phyloP scores from a whole-genome alignment of 2,113 vertebrate species.

The Pipra filicauda region DNA sequence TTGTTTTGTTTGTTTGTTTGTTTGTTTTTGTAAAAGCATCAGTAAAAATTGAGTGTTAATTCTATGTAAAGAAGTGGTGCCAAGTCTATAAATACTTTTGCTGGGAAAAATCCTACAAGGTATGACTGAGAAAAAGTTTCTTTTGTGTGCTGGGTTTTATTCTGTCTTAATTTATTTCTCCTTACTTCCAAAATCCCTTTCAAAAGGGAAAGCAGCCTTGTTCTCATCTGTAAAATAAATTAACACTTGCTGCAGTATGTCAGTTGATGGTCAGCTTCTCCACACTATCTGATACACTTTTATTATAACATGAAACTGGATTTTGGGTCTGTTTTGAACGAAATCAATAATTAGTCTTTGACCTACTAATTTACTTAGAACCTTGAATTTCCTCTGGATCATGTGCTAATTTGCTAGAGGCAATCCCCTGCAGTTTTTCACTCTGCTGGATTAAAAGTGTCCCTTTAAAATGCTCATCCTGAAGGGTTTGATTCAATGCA shows the following conservation, averaged over 20 bases:
- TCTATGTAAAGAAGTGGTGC: not conserved
- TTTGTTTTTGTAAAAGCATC: not conserved
- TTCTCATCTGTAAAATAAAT: not conserved
- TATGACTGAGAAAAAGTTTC: not conserved
- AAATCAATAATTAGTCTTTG: not conserved
- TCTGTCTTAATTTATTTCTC: not conserved
- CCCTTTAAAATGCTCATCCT: not conserved
- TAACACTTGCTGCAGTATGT: not conserved
- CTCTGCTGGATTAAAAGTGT: not conserved
- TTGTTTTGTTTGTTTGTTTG: not conserved
- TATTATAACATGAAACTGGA: not conserved
- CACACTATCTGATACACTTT: not conserved
- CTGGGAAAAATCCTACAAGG: not conserved
- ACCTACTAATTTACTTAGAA: not conserved
- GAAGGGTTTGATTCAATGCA: not conserved
- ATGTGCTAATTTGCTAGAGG: not conserved
- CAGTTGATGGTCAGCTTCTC: not conserved
- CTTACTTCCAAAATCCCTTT: not conserved
- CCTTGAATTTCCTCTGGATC: not conserved
- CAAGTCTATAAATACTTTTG: not conserved
- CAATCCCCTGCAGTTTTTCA: not conserved
- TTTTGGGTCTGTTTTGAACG: not conserved
- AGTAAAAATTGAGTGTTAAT: not conserved
- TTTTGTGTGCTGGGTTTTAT: not conserved
- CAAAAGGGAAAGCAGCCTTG: not conserved